Evolutionary conservation across 2,888 invertebrate species (phyloP).

Genomic region (Drosophila macrospina): DNA sequence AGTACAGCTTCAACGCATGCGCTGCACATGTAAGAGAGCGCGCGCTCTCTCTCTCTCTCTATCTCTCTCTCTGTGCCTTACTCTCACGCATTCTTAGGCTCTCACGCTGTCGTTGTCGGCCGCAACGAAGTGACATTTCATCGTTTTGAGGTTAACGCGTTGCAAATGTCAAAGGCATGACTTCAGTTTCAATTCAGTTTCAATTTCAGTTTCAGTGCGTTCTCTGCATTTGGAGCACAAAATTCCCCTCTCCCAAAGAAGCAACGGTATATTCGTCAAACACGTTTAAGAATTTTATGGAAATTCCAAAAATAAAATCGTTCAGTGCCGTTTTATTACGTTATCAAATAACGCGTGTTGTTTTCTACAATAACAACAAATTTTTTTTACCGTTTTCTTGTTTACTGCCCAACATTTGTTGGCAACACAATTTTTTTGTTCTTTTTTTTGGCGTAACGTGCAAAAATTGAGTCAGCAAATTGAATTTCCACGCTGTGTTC

Average conservation of each 20-base stretch:
- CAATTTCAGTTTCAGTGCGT: constrained; percentile 64
- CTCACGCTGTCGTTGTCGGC: constrained; percentile 4
- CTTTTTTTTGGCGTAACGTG: constrained; percentile 29
- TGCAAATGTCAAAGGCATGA: constrained; percentile 53
- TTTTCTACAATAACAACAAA: neutral
- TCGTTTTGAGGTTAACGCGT: constrained; percentile 50
- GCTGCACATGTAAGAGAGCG: neutral
- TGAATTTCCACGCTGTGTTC: constrained; percentile 38
- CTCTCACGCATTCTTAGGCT: neutral
- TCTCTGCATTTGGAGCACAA: constrained; percentile 57
- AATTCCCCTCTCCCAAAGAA: constrained; percentile 1
- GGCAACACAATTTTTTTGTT: constrained; percentile 9
- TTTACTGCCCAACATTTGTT: neutral
- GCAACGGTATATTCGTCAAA: constrained; percentile 36
- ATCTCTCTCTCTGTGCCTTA: neutral
- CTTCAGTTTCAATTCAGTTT: constrained; percentile 59
- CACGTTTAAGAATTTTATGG: constrained; percentile 18
- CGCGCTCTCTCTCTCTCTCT: neutral
- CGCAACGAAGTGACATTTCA: neutral
- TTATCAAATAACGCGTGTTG: constrained; percentile 18
- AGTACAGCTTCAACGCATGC: constrained; percentile 26
- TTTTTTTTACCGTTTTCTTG: constrained; percentile 24
- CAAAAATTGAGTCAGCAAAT: constrained; percentile 40
- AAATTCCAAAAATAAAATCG: constrained; percentile 12
- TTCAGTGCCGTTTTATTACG: constrained; percentile 4